Evolutionary conservation across 2,113 vertebrate genomes (phyloP), one percentile per base, ranked within the genome.

Genomic region (Myodes glareolus): DNA sequence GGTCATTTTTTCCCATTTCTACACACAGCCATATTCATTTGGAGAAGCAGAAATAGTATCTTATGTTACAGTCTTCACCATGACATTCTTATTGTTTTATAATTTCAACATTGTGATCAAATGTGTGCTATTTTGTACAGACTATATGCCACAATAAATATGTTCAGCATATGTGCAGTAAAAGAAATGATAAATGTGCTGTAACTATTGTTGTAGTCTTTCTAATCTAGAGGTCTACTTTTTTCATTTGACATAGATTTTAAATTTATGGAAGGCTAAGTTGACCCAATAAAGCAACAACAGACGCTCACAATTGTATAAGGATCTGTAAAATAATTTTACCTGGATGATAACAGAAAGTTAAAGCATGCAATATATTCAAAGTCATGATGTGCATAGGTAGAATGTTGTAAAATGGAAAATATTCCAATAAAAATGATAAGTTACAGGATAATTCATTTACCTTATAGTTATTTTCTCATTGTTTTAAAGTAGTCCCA

Each of bases 1-100:
- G 14, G 55, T 4, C 1, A 1, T 21, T 25, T 72, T 72, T 55
- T 42, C 23, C 39, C 36, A 89, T 33, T 82, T 47, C 19, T 86
- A 3, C 5, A 65, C 55, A 82, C 0, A 75, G 2, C 1, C 11
- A n/a, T 3, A 21, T 80, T 80, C 55, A 39, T 36, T 45, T 85
- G 47, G 4, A 1, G 0, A 70, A 45, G 5, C 3, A 63, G 6
- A 65, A 55, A 92, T 5, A 31, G 0, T 36, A 29, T 7, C 5
- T 0, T 47, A 1, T n/a, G 58, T 55, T 23, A 67, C 1, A 45
- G 67, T 78, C 4, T 70, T 78, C 4, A 52, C 13, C 52, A 92
- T 65, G 47, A 81, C 9, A 29, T 76, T 25, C 19, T 42, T 50
- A 82, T 52, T 1, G 39, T n/a, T 89, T 84, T n/a, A 47, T 23